Evolutionary conservation across 2,888 invertebrate genomes (phyloP), one percentile per base, ranked within the genome.

Genomic region (Morpho helenor): DNA sequence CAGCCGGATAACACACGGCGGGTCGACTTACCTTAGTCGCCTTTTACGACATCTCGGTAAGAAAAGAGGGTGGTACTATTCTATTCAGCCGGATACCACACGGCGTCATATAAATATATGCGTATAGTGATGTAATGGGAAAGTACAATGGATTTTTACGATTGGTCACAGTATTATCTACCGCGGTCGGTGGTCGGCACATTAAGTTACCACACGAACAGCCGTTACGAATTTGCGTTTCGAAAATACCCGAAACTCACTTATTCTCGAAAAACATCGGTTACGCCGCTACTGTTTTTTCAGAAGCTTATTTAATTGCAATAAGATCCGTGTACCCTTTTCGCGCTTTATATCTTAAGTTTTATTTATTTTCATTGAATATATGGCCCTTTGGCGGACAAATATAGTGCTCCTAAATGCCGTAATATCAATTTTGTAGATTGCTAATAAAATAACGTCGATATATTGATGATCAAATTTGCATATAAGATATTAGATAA

Each of bases 111-210:
- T 31, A 31, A 5, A 31, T 5, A 31, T 31, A 31, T 31, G 31
- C 3, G 31, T 31, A 31, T 5, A 31, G 49, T 59, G 55, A 52
- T 42, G 55, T 53, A 62, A 62, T 52, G 56, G 53, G 57, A 59
- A 56, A 59, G 71, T 71, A 74, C 77, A 77, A 76, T 73, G 69
- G 71, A 63, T 74, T 68, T 66, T 70, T 66, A 65, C 65, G 68
- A 76, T 79, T 74, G 66, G 78, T 67, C 71, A 75, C 74, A 74
- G 74, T 70, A 68, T 67, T 69, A 71, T 74, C 82, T 65, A 72
- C 76, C 69, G 65, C 75, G 82, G 84, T 82, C 75, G 82, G 84
- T 82, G 83, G 84, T 79, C 83, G 70, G 66, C 54, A 55, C 68
- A 63, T 67, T 66, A 72, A 69, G 69, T 72, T 70, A 70, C 72